Percentiles rank a stretch among this genome's conserved stretches.
Evolutionary conservation across 2,113 vertebrate species (phyloP).

Genomic region (Dromas ardeola): DNA sequence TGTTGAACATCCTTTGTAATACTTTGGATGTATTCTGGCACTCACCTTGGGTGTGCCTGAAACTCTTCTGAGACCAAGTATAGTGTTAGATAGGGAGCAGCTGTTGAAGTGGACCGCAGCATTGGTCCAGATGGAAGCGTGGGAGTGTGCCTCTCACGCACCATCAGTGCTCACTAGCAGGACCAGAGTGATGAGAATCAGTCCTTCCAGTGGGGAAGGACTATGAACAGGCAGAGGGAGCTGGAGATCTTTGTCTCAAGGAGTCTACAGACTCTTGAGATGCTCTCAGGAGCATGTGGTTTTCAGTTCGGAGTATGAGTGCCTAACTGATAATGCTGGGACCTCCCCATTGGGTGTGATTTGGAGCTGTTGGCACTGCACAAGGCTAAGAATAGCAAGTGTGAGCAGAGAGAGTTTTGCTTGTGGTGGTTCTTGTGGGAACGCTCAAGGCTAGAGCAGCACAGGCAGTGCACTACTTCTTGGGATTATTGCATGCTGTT

Average conservation of each 20-base stretch:
- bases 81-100: background rate
- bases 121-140: background rate
- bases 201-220: background rate
- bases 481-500: background rate
- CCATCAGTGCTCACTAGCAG: background rate
- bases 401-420: background rate
- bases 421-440: background rate
- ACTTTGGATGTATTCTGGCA: background rate
- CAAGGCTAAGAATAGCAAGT: background rate
- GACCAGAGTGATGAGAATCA: background rate
- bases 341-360: background rate
- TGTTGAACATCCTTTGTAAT: too few species aligned
- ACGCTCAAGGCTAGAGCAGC: background rate
- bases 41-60: background rate
- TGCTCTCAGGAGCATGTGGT: background rate
- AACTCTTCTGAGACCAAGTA: background rate
- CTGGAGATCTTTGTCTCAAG: background rate
- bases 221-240: background rate
- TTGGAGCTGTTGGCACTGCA: background rate
- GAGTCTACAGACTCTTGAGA: background rate
- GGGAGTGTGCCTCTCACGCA: background rate
- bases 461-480: background rate
- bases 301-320: background rate
- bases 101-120: background rate
- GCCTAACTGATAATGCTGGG: background rate